Conservation (phyloP, 2,797 vertebrate genomes). For the Silurus aristotelis region DNA sequence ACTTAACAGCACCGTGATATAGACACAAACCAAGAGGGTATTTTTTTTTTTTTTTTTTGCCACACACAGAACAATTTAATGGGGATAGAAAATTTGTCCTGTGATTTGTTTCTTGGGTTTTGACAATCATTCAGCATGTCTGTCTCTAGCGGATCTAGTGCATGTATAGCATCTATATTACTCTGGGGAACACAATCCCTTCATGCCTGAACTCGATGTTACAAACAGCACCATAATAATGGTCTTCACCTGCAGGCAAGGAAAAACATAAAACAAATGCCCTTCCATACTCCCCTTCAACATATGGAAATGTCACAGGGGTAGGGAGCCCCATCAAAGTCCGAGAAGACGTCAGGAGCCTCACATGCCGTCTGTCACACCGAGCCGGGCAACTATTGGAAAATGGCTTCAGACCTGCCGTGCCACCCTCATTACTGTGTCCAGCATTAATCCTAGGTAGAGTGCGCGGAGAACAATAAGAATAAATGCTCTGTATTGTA, state of each 20-base stretch:
- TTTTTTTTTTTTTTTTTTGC: slow-evolving; percentile 5
- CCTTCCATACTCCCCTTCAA: slow-evolving; percentile 28
- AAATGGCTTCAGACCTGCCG: slow-evolving; percentile 61
- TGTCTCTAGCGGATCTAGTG: slow-evolving; percentile 10
- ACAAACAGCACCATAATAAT: slow-evolving; percentile 34
- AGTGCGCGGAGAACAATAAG: slow-evolving; percentile 65
- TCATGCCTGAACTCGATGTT: slow-evolving; percentile 33
- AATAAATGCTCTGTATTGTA: slow-evolving; percentile 69
- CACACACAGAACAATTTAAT: slow-evolving; percentile 25
- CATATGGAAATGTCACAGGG: slow-evolving; percentile 38
- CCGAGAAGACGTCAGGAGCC: slow-evolving; percentile 36
- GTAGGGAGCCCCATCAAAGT: slow-evolving; percentile 33
- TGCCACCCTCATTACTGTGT: slow-evolving; percentile 64
- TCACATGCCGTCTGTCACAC: slow-evolving; percentile 40
- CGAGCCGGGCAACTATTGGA: slow-evolving; percentile 54
- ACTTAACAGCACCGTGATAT: slow-evolving; percentile 21
- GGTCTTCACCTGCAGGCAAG: slow-evolving; percentile 35
- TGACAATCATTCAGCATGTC: slow-evolving; percentile 17
- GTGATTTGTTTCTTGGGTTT: slow-evolving; percentile 21
- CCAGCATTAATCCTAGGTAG: slow-evolving; percentile 55
- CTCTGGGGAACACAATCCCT: slow-evolving; percentile 31
- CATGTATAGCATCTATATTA: slow-evolving; percentile 21
- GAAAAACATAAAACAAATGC: slow-evolving; percentile 26
- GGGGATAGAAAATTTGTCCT: background rate
- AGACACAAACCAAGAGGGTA: background rate